A percentile compares a stretch with the other conserved stretches of the same genome.
phyloP scores from a whole-genome alignment of 2,113 vertebrate species.

The Morone saxatilis region DNA sequence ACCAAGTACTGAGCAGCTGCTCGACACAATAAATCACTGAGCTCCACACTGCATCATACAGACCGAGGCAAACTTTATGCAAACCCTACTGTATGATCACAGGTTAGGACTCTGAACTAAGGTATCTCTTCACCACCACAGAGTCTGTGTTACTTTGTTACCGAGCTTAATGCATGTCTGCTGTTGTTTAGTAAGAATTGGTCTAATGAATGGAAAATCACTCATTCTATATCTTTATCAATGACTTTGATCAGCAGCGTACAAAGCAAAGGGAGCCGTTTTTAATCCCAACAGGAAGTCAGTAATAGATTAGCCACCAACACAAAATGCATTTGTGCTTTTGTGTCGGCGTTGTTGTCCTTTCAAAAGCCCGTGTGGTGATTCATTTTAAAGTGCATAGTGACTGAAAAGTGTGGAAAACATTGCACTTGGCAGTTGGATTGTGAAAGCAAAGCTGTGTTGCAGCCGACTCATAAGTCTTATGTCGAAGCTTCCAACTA shows the following conservation, averaged over 20 bases:
- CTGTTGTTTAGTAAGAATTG: background rate
- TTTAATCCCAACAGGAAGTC: background rate
- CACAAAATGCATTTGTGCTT: background rate
- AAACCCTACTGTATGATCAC: background rate
- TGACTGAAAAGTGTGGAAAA: background rate
- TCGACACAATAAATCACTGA: no score
- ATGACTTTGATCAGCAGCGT: background rate
- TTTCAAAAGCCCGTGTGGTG: background rate
- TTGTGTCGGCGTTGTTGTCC: background rate
- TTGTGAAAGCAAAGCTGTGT: background rate
- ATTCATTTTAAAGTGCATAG: background rate
- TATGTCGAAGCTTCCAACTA: background rate
- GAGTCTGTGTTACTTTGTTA: background rate
- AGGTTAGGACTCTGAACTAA: background rate
- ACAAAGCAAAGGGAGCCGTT: constrained; percentile 11
- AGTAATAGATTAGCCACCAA: background rate
- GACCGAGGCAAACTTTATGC: background rate
- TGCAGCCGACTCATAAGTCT: background rate
- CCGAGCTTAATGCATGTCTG: background rate
- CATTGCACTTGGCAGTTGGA: background rate
- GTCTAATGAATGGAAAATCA: constrained; percentile 3
- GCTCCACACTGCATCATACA: background rate
- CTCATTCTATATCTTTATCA: background rate
- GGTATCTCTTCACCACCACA: background rate
- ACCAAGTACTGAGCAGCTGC: no score